Percentiles rank a stretch among this genome's conserved stretches.
These are phyloP conservation scores for Orius insidiosus DNA, from an alignment of 1,140 invertebrate genomes.

Conservation along the genomic window DNA sequence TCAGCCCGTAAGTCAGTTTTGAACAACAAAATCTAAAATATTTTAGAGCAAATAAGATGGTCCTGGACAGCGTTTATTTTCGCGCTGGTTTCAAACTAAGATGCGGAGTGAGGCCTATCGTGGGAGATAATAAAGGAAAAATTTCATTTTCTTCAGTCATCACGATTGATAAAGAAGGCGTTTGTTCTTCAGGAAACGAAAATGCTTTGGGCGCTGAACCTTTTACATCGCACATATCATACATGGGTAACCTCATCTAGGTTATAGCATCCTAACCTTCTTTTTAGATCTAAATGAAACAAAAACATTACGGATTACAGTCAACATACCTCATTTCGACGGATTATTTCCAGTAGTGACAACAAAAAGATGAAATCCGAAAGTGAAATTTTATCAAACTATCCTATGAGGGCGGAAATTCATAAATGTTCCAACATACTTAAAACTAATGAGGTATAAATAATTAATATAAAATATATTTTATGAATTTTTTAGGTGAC, in stretches of 20 bases:
- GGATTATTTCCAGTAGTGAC: slow-evolving; percentile 9
- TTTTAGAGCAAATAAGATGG: not conserved
- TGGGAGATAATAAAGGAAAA: slow-evolving; percentile 2
- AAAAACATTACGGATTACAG: not conserved
- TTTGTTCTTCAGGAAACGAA: slow-evolving; percentile 1
- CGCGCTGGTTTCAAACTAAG: slow-evolving; percentile 6
- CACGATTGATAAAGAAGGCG: not conserved
- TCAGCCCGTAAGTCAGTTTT: slow-evolving; percentile 10
- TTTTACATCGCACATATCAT: slow-evolving; percentile 7
- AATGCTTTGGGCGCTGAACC: slow-evolving; percentile 12
- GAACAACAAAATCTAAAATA: too few relatives aligned
- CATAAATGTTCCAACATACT: slow-evolving; percentile 14
- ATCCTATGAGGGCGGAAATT: slow-evolving; percentile 1
- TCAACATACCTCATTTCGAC: slow-evolving; percentile 9
- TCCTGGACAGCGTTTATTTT: slow-evolving; percentile 12
- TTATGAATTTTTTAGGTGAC: too few relatives aligned
- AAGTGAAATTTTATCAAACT: not conserved
- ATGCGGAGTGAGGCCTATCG: slow-evolving; percentile 2
- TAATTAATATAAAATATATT: too few relatives aligned
- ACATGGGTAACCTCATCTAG: slow-evolving; percentile 1
- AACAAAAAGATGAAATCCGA: not conserved
- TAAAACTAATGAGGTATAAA: not conserved
- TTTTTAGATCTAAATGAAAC: slow-evolving; percentile 5
- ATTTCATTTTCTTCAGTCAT: slow-evolving; percentile 1
- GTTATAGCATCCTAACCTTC: too few relatives aligned